Evolutionary conservation across 2,113 vertebrate genomes (phyloP).

Genomic region (Marcusenius ussheri): DNA sequence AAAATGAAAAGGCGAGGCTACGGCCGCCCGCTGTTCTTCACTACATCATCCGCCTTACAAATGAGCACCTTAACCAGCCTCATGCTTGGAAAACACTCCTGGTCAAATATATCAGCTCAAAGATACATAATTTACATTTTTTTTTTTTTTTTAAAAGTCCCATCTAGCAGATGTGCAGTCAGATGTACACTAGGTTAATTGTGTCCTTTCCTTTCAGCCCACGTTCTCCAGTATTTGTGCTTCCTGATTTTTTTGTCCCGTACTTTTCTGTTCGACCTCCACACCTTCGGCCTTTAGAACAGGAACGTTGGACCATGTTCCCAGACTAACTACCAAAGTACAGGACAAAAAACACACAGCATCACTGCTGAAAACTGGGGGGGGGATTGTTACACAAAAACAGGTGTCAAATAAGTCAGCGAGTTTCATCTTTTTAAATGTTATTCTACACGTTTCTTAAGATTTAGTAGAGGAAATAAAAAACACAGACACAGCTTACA

Average conservation of each 20-base stretch:
- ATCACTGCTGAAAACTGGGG: background rate
- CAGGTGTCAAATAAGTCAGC: background rate
- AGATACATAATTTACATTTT: background rate
- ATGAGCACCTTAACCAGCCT: background rate
- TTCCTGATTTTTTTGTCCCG: background rate
- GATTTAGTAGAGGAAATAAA: background rate
- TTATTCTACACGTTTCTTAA: background rate
- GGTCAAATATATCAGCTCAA: background rate
- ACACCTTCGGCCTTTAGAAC: background rate
- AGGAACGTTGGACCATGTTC: background rate
- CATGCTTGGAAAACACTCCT: background rate
- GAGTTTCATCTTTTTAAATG: background rate
- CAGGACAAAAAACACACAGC: background rate
- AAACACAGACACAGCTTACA: background rate
- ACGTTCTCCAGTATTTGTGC: conserved; percentile 17
- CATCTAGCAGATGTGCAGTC: background rate
- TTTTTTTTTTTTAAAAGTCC: background rate
- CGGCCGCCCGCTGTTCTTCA: background rate
- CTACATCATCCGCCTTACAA: background rate
- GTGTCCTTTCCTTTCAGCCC: background rate
- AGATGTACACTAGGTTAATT: background rate
- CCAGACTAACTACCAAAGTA: background rate
- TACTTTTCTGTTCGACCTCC: background rate
- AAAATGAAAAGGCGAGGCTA: background rate
- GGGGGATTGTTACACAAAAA: background rate